Evolutionary conservation across 1,140 invertebrate species (phyloP).

Genomic region (Mycetomoellerius zeteki): DNA sequence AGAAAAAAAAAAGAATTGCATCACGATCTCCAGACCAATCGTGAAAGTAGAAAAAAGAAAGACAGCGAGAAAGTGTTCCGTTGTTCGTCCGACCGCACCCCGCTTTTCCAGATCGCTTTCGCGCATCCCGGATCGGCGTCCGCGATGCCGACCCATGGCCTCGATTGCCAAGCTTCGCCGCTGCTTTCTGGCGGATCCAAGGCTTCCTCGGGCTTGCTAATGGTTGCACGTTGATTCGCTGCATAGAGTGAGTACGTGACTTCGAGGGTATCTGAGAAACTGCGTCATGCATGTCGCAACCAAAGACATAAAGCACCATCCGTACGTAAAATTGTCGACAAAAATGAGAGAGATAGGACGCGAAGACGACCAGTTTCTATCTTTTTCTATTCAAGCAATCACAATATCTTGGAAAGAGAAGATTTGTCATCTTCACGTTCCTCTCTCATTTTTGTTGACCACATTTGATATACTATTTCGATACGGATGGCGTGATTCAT

Average conservation of each 20-base stretch:
- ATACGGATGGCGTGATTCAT: too few relatives aligned
- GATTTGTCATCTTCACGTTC: too few relatives aligned
- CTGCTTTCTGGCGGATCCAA: conserved; percentile 9
- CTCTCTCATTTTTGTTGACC: too few relatives aligned
- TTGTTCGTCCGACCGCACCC: conserved; percentile 1
- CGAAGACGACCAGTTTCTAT: too few relatives aligned
- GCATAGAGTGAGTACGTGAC: conserved; percentile 29
- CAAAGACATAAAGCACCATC: too few relatives aligned
- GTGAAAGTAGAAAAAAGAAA: too few relatives aligned
- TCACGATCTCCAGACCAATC: neutral
- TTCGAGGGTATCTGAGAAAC: neutral
- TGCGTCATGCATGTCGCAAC: conserved; percentile 21
- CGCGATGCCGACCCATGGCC: neutral
- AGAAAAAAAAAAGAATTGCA: neutral
- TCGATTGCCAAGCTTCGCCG: neutral
- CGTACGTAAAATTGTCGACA: too few relatives aligned
- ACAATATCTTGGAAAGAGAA: too few relatives aligned
- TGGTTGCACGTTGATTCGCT: conserved; percentile 39
- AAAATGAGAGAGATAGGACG: too few relatives aligned
- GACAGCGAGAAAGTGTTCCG: neutral
- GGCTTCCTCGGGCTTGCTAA: conserved; percentile 36
- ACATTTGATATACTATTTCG: too few relatives aligned
- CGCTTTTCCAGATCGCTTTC: conserved; percentile 11
- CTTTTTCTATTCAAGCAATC: too few relatives aligned
- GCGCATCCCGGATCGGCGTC: neutral